Conservation (phyloP, 2,797 vertebrate species). For the Crax fasciolata region DNA sequence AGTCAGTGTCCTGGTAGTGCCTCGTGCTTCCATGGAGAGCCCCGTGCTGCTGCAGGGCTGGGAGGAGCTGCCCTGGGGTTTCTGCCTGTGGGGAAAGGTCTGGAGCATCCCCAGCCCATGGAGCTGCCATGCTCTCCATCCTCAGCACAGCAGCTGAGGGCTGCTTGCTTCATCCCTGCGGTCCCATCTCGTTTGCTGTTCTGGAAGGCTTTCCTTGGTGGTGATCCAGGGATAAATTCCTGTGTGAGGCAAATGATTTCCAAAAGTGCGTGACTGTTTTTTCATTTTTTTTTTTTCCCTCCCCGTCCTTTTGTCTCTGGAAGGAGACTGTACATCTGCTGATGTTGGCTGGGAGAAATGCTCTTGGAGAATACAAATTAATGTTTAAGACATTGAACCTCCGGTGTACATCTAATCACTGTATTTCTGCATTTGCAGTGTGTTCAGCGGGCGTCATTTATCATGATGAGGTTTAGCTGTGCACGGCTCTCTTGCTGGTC, state of each 20-base stretch:
- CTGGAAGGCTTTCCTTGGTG: slow-evolving; percentile 43
- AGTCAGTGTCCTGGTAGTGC: not conserved
- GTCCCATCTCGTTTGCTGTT: not conserved
- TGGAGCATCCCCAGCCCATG: not conserved
- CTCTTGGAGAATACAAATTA: slow-evolving; percentile 51
- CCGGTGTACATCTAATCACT: slow-evolving; percentile 48
- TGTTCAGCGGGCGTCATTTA: slow-evolving; percentile 54
- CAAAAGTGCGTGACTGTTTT: not conserved
- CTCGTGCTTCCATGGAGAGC: rapidly evolving
- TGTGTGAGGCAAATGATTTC: slow-evolving; percentile 11
- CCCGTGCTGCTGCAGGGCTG: not conserved
- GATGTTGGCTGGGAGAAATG: slow-evolving; percentile 19
- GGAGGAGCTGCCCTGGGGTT: not conserved
- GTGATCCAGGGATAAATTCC: slow-evolving; percentile 31
- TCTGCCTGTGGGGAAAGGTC: not conserved
- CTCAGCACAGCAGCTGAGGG: not conserved
- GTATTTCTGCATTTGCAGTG: slow-evolving; percentile 55
- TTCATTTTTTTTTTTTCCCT: not conserved
- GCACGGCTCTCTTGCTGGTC: slow-evolving; percentile 55
- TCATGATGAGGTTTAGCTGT: slow-evolving; percentile 66
- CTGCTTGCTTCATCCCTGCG: slow-evolving; percentile 3
- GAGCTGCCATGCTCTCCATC: rapidly evolving
- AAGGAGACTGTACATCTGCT: slow-evolving; percentile 12
- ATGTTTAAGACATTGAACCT: slow-evolving; percentile 35
- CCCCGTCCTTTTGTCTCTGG: slow-evolving; percentile 10